Evolutionary conservation across 2,888 invertebrate genomes (phyloP).

Genomic region (Argyresthia albistria): DNA sequence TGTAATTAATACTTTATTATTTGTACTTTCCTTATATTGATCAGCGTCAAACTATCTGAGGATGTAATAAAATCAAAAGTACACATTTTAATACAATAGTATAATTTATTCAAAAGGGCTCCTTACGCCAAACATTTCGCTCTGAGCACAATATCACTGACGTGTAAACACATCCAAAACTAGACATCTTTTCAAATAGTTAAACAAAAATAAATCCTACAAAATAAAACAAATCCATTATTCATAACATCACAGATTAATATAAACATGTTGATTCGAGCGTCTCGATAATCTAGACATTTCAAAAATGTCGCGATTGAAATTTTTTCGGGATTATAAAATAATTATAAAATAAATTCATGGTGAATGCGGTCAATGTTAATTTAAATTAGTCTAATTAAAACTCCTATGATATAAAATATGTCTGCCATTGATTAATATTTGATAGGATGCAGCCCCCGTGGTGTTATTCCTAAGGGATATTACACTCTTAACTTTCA

Average conservation of each 20-base stretch:
- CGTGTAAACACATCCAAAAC: slow-evolving; percentile 35
- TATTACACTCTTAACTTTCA: not conserved
- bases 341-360: no score
- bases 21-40: no score
- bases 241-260: slow-evolving; percentile 55
- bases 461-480: not conserved
- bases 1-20: no score
- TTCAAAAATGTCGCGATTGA: not conserved
- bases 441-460: no score
- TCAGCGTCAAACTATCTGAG: not conserved
- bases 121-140: slow-evolving; percentile 31
- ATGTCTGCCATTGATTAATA: no score
- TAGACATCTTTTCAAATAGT: slow-evolving; percentile 23
- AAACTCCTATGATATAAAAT: no score
- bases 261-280: not conserved
- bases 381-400: no score
- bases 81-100: slow-evolving; percentile 14
- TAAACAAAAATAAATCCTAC: slow-evolving; percentile 18
- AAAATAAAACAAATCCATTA: slow-evolving; percentile 8
- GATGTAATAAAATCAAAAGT: slow-evolving; percentile 11
- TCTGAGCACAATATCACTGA: slow-evolving; percentile 61
- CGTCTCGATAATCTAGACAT: not conserved
- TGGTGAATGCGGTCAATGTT: no score
- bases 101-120: slow-evolving; percentile 31
- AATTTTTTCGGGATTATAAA: not conserved